Evolutionary conservation across 2,113 vertebrate genomes (phyloP).

Genomic region (Catharus bicknelli): DNA sequence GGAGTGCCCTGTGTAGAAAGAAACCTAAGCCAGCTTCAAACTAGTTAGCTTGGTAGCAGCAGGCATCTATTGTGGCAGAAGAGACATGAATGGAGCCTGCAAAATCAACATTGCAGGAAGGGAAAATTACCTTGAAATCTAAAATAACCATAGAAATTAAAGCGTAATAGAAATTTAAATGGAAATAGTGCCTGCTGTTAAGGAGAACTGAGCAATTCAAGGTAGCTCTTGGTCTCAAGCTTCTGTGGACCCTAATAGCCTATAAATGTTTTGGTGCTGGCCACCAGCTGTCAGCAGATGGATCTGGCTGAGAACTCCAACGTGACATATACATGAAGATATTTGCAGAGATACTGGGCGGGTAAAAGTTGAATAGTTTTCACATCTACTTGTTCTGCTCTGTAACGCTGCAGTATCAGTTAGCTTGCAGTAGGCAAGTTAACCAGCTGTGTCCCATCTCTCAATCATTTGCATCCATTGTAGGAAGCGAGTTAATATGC

Average conservation of each 20-base stretch:
- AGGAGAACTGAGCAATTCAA: neutral
- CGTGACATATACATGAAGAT: neutral
- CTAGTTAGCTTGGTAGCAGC: neutral
- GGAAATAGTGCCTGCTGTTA: neutral
- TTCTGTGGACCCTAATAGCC: neutral
- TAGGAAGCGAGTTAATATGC: constrained; percentile 18
- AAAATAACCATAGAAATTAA: neutral
- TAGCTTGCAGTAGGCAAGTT: neutral
- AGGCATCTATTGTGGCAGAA: neutral
- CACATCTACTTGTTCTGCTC: neutral
- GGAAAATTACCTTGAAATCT: neutral
- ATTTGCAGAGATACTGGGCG: neutral
- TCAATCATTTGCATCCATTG: neutral
- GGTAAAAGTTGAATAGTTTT: neutral
- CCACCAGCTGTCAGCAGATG: neutral
- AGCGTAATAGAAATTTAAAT: neutral
- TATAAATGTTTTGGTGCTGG: neutral
- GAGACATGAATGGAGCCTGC: neutral
- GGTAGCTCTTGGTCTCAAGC: neutral
- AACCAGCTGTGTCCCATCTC: neutral
- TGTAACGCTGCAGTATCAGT: neutral
- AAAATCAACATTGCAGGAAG: neutral
- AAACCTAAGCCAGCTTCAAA: neutral
- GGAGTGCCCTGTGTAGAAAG: neutral
- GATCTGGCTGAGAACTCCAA: neutral